phyloP scores from a whole-genome alignment of 37 sponge, comb jelly and placozoan genomes.

The Beroe forskalii region DNA sequence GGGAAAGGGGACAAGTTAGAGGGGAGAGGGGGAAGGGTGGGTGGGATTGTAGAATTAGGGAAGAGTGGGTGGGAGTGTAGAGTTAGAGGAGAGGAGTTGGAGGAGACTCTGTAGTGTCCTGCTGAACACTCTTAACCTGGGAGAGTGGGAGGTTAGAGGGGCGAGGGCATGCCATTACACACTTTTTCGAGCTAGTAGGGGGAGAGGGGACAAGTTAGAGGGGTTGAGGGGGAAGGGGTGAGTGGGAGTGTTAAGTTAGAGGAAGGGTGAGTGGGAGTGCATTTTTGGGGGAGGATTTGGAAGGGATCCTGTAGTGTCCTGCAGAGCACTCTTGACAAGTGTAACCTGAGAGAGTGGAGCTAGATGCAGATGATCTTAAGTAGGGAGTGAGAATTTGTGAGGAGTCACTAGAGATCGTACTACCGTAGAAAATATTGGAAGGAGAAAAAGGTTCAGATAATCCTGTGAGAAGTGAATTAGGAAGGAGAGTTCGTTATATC shows the following conservation, averaged over 20 bases:
- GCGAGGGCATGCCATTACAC: too few relatives aligned
- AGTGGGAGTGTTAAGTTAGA: neutral
- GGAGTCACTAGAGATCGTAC: too few relatives aligned
- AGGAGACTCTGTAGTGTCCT: constrained; percentile 43
- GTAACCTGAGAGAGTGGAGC: neutral
- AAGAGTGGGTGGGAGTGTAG: neutral
- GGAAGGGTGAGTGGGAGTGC: neutral
- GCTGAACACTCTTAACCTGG: neutral
- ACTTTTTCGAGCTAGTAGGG: neutral
- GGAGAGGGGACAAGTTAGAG: constrained; percentile 1
- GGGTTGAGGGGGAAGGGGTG: neutral
- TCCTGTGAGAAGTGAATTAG: too few relatives aligned
- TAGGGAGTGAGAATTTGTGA: too few relatives aligned
- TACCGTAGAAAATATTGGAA: too few relatives aligned
- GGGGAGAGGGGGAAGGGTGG: too few relatives aligned
- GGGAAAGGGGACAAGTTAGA: neutral
- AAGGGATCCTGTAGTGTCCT: constrained; percentile 41
- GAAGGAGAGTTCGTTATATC: too few relatives aligned
- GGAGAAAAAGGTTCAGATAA: too few relatives aligned
- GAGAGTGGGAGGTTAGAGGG: neutral
- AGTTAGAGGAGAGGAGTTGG: constrained; percentile 7
- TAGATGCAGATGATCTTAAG: too few relatives aligned
- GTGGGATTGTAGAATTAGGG: neutral
- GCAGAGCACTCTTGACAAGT: constrained; percentile 3
- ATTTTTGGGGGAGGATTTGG: neutral